Conservation (phyloP, 2,888 invertebrate species). For the Dynastes tityus region DNA sequence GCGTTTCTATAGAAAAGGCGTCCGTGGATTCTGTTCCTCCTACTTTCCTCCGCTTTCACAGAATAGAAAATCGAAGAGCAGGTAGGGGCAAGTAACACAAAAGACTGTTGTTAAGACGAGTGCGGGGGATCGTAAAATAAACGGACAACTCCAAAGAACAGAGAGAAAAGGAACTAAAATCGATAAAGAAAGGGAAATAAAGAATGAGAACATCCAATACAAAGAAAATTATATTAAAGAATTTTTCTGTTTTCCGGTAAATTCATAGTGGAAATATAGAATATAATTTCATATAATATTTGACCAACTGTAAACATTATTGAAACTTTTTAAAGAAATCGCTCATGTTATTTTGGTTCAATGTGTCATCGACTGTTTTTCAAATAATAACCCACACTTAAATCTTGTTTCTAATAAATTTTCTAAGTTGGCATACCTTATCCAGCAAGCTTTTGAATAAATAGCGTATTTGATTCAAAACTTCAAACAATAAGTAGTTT, state of each 20-base stretch:
- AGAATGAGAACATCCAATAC: constrained; percentile 55
- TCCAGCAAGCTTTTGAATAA: too few species aligned
- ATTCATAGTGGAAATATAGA: neutral
- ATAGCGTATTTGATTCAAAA: too few species aligned
- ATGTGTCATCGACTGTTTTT: too few species aligned
- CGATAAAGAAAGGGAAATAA: constrained; percentile 58
- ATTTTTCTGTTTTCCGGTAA: neutral
- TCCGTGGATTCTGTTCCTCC: constrained; percentile 36
- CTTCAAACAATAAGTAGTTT: too few species aligned
- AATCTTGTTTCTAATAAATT: too few species aligned
- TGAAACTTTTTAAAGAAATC: too few species aligned
- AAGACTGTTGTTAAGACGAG: constrained; percentile 53
- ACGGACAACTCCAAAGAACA: constrained; percentile 56
- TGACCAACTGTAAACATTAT: too few species aligned
- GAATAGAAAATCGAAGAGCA: constrained; percentile 46
- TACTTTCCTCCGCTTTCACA: constrained; percentile 44
- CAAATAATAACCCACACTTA: too few species aligned
- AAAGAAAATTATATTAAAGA: constrained; percentile 52
- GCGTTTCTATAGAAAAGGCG: constrained; percentile 38
- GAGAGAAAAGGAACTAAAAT: constrained; percentile 61
- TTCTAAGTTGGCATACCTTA: too few species aligned
- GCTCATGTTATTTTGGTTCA: too few species aligned
- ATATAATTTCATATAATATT: neutral
- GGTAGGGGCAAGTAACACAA: constrained; percentile 52
- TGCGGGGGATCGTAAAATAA: constrained; percentile 55